phyloP scores from a whole-genome alignment of 1,140 invertebrate genomes.

The Lineus longissimus region DNA sequence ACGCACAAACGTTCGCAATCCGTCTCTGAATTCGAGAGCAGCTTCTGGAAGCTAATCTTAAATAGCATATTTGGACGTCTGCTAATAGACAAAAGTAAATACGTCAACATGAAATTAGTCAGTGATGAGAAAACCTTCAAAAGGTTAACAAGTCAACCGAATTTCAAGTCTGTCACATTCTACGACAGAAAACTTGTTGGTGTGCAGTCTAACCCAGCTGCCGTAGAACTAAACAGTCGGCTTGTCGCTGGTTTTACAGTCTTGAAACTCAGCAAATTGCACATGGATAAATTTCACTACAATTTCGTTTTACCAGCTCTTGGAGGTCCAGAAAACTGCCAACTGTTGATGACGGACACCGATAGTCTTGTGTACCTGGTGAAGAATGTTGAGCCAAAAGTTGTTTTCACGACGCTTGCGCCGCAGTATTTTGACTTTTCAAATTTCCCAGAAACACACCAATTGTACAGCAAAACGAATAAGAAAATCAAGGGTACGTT shows the following conservation, averaged over 20 bases:
- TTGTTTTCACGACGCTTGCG: too few species aligned
- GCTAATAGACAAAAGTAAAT: too few species aligned
- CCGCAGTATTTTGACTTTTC: neutral
- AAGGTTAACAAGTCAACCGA: neutral
- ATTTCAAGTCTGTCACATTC: neutral
- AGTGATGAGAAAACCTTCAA: neutral
- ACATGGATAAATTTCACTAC: constrained; percentile 5
- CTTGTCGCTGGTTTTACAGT: neutral
- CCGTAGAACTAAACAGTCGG: neutral
- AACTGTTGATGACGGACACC: neutral
- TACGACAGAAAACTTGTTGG: neutral
- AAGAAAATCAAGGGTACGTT: neutral
- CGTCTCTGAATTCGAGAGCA: neutral
- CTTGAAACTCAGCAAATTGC: neutral
- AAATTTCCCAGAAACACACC: neutral
- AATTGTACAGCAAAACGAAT: neutral
- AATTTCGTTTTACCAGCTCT: neutral
- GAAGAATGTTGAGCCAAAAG: neutral
- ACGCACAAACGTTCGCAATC: neutral
- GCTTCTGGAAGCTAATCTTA: neutral
- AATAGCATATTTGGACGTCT: neutral
- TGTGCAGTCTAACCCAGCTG: neutral
- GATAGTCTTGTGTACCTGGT: neutral
- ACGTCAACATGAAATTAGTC: neutral
- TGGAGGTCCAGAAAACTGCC: neutral